A percentile compares a stretch with the other conserved stretches of the same genome.
These are phyloP conservation scores for Epinephelus malabaricus DNA, from an alignment of 2,797 vertebrate species.

Conservation along the genomic window DNA sequence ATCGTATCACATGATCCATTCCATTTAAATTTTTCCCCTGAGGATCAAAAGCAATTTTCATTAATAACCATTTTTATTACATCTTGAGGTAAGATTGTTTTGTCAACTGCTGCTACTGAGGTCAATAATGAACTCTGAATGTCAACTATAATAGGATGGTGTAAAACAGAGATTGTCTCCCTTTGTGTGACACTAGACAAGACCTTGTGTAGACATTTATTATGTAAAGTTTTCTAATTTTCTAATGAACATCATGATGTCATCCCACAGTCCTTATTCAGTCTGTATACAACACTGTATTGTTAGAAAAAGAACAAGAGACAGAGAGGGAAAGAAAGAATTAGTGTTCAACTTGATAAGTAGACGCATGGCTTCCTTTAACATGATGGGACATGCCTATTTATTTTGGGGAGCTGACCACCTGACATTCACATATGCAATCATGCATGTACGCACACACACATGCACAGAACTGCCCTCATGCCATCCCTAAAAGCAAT, in stretches of 20 bases:
- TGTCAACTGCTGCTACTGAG: background rate
- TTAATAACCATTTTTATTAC: background rate
- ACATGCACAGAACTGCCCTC: conserved; percentile 3
- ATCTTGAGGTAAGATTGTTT: background rate
- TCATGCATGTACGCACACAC: background rate
- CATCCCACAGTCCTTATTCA: background rate
- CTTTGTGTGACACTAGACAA: background rate
- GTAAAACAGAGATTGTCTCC: background rate
- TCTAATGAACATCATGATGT: conserved; percentile 17
- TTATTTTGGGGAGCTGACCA: conserved; percentile 55
- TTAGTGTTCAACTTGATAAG: conserved; percentile 50
- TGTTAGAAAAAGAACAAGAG: conserved; percentile 5
- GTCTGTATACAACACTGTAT: background rate
- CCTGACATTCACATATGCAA: conserved; percentile 35
- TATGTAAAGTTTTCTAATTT: background rate
- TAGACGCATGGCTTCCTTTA: conserved; percentile 46
- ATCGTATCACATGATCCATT: background rate
- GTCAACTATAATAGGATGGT: background rate
- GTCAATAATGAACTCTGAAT: background rate
- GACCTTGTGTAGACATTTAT: conserved; percentile 11
- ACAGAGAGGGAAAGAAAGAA: conserved; percentile 15
- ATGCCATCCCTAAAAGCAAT: conserved; percentile 57
- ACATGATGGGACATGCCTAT: conserved; percentile 47
- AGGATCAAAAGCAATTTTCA: background rate
- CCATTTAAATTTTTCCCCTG: background rate